Percentiles rank a stretch among this genome's conserved stretches.
These are phyloP conservation scores for Drosophila nebulosa DNA, from an alignment of 1,140 invertebrate genomes.

Conservation along the genomic window DNA sequence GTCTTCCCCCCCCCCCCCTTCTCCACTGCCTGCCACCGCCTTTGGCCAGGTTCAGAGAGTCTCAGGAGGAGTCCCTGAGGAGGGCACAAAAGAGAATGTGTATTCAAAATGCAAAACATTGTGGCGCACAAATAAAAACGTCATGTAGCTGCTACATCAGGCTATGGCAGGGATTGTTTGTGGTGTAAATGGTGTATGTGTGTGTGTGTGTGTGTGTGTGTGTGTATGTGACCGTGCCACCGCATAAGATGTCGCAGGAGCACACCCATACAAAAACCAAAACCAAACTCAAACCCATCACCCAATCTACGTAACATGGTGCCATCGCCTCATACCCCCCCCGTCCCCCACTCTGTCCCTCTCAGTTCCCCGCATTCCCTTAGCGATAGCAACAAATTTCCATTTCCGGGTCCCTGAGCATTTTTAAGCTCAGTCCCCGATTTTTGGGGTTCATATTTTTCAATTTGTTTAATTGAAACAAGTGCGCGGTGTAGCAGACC, in stretches of 20 bases:
- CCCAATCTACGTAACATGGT: background rate
- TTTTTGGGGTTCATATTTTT: conserved; percentile 62
- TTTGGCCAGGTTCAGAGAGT: background rate
- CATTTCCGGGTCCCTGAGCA: conserved; percentile 47
- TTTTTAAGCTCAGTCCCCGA: conserved; percentile 45
- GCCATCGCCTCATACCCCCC: background rate
- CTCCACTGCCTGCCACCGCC: too few species aligned
- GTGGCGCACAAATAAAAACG: conserved; percentile 63
- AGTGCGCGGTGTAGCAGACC: conserved; percentile 31
- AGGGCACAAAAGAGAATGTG: conserved; percentile 15
- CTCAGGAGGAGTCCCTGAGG: conserved; percentile 9
- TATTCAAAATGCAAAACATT: conserved; percentile 70
- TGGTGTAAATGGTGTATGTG: conserved; percentile 37
- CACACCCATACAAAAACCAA: background rate
- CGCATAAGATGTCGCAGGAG: conserved; percentile 14
- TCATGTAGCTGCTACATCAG: conserved; percentile 16
- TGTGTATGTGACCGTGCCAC: conserved; percentile 7
- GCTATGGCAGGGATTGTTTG: conserved; percentile 5
- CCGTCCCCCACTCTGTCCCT: background rate
- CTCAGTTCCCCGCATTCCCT: background rate
- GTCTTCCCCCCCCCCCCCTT: background rate
- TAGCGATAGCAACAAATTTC: conserved; percentile 53
- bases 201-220: background rate
- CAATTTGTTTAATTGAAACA: conserved; percentile 78
- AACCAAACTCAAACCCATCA: background rate